Base-by-base conservation (phyloP, 2,113 vertebrate genomes). In the Cynopterus brachyotis region DNA sequence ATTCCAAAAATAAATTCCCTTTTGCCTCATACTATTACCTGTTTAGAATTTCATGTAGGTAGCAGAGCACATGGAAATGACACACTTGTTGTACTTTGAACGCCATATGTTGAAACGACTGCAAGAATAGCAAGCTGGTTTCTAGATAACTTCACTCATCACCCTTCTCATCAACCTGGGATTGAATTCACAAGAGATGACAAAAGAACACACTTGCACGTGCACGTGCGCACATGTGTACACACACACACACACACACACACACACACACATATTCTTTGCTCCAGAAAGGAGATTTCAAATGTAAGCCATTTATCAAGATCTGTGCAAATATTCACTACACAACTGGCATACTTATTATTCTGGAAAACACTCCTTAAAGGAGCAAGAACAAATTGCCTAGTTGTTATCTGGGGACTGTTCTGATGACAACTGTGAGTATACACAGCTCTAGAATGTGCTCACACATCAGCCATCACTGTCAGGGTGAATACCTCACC, bases 1-100 rank as follows among this genome's bases (percentile, higher is more conserved):
- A 28, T 76, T 84, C 83, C 45, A 90, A 70, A 96, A 97, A 88
- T 50, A 96, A 87, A 75, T 79, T 53, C 32, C 53, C 67, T 66
- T 72, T 83, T 47, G 35, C 37, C 32, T 60, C 37, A 53, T 19
- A 53, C n/a, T 82, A 40, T 30, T 75, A 42, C 73, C 76, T 88
- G 66, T 69, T 95, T 84, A 60, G 87, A 92, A 73, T 96, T 96
- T 88, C 67, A 55, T 0, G 11, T 66, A 79, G 64, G 59, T 94
- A 95, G 37, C 60, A 60, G 37, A 80, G 66, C 76, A 85, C 19
- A 19, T 84, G 70, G 60, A 84, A 95, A 53, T 55, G 82, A 53
- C 70, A 60, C 9, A 1, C 75, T 79, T 40, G 10, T 69, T 89
- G 60, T 67, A 35, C 50, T 91, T 91, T 62, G 40, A 96, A 40